phyloP scores from a whole-genome alignment of 2,113 vertebrate genomes.

The Parus major region DNA sequence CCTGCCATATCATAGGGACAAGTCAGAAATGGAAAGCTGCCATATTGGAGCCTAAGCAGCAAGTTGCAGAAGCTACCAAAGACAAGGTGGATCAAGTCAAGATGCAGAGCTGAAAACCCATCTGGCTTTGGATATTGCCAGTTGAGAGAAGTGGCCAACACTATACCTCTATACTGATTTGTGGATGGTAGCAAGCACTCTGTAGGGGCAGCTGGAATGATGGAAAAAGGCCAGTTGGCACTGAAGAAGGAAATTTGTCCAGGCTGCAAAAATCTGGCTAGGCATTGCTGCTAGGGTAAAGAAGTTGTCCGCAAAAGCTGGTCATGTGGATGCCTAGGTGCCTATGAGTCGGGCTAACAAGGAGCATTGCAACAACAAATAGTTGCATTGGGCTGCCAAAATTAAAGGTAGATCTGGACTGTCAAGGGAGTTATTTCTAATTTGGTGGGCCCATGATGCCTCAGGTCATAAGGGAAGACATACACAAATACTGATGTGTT shows the following conservation, averaged over 20 bases:
- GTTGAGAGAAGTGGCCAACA: neutral
- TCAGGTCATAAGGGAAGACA: neutral
- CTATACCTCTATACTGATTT: neutral
- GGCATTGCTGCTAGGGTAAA: neutral
- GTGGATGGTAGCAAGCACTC: neutral
- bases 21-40: neutral
- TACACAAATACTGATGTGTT: neutral
- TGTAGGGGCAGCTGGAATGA: neutral
- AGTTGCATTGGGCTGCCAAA: neutral
- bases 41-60: neutral
- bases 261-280: neutral
- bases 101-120: neutral
- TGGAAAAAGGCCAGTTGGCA: neutral
- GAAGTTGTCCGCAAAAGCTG: neutral
- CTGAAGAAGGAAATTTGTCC: neutral
- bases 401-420: neutral
- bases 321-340: neutral
- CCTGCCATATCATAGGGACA: neutral
- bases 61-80: neutral
- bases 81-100: neutral
- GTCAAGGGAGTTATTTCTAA: neutral
- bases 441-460: neutral
- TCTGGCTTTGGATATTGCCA: neutral
- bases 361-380: neutral
- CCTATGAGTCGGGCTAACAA: neutral